phyloP scores from a whole-genome alignment of 1,140 invertebrate genomes.

The Cydia fagiglandana region DNA sequence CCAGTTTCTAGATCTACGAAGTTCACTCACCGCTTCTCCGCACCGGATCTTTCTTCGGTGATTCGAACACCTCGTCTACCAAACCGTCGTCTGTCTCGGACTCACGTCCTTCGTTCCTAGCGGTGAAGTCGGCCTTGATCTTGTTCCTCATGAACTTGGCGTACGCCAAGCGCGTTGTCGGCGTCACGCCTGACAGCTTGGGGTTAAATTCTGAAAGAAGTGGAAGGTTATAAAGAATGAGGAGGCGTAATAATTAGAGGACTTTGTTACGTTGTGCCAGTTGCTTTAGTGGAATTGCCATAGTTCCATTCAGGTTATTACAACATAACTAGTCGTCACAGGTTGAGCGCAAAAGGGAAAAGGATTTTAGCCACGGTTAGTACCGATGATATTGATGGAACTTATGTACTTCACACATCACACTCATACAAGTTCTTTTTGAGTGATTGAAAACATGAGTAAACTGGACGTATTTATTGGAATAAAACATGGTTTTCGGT shows the following conservation, averaged over 20 bases:
- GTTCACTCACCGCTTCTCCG: constrained; percentile 41
- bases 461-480: too few species aligned
- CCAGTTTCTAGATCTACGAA: neutral
- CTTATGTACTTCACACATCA: too few species aligned
- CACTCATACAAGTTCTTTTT: too few species aligned
- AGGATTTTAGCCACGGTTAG: too few species aligned
- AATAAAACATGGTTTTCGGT: too few species aligned
- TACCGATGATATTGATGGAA: too few species aligned
- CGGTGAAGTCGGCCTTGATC: constrained; percentile 80
- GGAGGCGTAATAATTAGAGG: neutral
- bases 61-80: constrained; percentile 66
- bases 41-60: constrained; percentile 43
- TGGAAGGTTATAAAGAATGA: neutral
- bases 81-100: constrained; percentile 49
- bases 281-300: too few species aligned
- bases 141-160: constrained; percentile 91
- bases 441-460: too few species aligned
- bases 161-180: constrained; percentile 88
- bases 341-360: too few species aligned
- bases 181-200: constrained; percentile 85
- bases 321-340: too few species aligned
- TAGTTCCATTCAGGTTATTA: too few species aligned
- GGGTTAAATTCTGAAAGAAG: constrained; percentile 86
- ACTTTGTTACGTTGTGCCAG: neutral
- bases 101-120: constrained; percentile 57